These are phyloP conservation scores for Dolichotis patagonum DNA, from an alignment of 2,113 vertebrate genomes.

Conservation along the genomic window DNA sequence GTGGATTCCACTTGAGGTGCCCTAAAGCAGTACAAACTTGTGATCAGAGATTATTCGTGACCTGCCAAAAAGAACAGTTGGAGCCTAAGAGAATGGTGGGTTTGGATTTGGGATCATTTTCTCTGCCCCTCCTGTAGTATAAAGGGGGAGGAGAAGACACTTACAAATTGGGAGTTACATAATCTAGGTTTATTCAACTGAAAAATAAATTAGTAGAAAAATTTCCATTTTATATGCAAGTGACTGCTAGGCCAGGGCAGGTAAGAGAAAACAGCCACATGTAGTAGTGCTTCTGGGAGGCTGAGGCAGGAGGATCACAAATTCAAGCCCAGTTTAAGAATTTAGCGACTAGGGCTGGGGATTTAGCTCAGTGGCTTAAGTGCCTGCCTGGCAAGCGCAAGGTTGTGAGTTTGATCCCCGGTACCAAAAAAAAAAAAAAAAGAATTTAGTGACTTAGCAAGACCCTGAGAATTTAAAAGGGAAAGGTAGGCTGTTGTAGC, in stretches of 20 bases:
- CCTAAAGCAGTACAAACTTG: neutral
- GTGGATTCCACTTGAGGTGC: neutral
- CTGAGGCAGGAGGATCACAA: neutral
- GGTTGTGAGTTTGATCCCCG: too few species aligned
- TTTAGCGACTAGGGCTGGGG: too few species aligned
- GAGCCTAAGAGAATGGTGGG: neutral
- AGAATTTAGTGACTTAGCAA: neutral
- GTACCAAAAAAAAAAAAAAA: too few species aligned
- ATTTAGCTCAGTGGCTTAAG: too few species aligned
- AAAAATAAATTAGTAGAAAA: constrained; percentile 53
- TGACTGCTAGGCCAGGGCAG: neutral
- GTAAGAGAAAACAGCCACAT: neutral
- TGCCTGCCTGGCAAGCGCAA: too few species aligned
- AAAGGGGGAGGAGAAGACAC: neutral
- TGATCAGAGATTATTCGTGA: neutral
- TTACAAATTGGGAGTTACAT: neutral
- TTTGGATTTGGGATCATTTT: neutral
- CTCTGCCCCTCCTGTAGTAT: neutral
- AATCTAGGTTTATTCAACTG: constrained; percentile 32
- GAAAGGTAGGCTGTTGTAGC: neutral
- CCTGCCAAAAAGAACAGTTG: neutral
- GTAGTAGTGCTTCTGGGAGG: neutral
- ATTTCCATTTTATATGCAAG: neutral
- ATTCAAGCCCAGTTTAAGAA: neutral
- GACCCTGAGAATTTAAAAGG: neutral